These are phyloP conservation scores for Lithophane socia DNA, from an alignment of 2,888 invertebrate species.

Conservation along the genomic window DNA sequence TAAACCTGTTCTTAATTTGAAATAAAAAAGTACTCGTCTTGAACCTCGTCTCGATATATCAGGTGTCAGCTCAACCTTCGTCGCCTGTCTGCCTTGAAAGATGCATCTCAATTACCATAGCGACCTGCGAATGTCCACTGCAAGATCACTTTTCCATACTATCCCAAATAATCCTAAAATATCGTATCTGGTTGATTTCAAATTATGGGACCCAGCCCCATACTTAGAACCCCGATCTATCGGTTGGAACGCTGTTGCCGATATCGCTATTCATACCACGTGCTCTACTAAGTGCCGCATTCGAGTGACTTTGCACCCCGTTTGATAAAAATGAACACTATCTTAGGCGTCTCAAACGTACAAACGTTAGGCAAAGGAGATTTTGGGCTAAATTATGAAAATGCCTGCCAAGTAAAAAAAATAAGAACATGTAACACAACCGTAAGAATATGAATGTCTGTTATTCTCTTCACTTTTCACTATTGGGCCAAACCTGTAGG, in stretches of 20 bases:
- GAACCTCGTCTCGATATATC: constrained; percentile 39
- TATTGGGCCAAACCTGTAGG: too few relatives aligned
- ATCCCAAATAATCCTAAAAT: neutral
- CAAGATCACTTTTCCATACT: neutral
- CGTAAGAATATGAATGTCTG: too few relatives aligned
- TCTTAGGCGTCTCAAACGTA: too few relatives aligned
- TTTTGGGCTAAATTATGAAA: too few relatives aligned
- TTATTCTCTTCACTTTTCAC: too few relatives aligned
- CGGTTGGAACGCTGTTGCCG: neutral
- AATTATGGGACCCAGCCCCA: neutral
- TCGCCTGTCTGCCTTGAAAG: constrained; percentile 60
- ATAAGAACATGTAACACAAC: too few relatives aligned
- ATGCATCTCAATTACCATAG: constrained; percentile 58
- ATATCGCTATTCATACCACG: neutral
- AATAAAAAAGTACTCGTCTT: constrained; percentile 44
- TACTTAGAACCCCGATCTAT: too few relatives aligned
- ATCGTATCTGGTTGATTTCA: neutral
- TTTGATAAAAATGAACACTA: too few relatives aligned
- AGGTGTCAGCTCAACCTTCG: constrained; percentile 55
- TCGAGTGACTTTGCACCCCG: too few relatives aligned
- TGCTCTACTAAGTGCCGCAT: too few relatives aligned
- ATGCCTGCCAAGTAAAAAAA: too few relatives aligned
- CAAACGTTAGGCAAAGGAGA: too few relatives aligned
- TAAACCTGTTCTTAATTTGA: constrained; percentile 41
- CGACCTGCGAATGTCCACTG: neutral